Base-by-base conservation (phyloP, 2,797 vertebrate species). In the Hozukius guyotensis region DNA sequence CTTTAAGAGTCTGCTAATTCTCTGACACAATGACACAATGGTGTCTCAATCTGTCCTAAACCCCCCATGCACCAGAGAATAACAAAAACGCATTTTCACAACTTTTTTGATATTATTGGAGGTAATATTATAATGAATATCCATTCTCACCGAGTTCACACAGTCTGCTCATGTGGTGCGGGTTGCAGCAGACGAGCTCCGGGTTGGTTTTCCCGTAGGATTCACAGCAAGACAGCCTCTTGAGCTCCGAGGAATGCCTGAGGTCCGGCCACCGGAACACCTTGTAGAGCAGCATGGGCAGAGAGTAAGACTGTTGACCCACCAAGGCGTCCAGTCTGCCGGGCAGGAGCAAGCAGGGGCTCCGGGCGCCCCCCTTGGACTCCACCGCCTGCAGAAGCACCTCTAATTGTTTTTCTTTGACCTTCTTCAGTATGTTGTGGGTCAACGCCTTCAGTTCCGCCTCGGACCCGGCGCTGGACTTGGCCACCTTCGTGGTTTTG, bases 191-290 rank as follows among this genome's bases (percentile, higher is more conserved):
- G 90, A 98, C 95, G 68, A 97, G 95, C 93, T 98, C 98, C 77
- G 97, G 93, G 95, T 97, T 97, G 87, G 93, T 95, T 93, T 97
- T 97, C 93, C 97, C 95, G 93, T 98, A 98, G 81, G 97, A 98
- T 95, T 99, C 97, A 96, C 98, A 99, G 97, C 97, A 97, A 89
- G 96, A 96, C 82, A 99, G 95, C 95, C 98, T 95, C 96, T 99
- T 99, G 82, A 99, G 94, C 95, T 99, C 96, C 90, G 98, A 96
- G 93, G 96, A 97, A 95, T 97, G 97, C 92, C 97, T 96, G 93
- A 99, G 97, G 94, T 99, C 98, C 91, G 98, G 98, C 98, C 98
- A 99, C 94, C 98, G 95, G 96, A 99, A 99, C 95, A 99, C 97
- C 94, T 97, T 98, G 94, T 96, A 97, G 90, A 99, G 96, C 95